Conservation (phyloP, 2,113 vertebrate genomes). For the Coreoperca whiteheadi region DNA sequence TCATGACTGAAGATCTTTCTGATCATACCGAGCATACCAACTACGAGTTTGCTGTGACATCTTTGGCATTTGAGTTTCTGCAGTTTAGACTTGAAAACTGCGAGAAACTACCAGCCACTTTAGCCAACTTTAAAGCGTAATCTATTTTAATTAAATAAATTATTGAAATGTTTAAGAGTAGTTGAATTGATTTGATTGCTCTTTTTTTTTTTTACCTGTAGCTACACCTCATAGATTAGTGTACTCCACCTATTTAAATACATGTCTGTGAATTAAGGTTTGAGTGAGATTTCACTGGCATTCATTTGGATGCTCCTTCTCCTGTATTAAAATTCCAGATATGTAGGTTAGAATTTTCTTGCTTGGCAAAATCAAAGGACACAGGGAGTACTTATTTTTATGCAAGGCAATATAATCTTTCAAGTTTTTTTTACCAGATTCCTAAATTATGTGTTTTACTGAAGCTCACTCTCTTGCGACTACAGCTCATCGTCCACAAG, state of each 20-base stretch:
- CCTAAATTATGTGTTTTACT: background rate
- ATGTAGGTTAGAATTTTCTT: background rate
- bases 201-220: background rate
- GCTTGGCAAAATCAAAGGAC: background rate
- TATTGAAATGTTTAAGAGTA: background rate
- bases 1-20: constrained; percentile 35
- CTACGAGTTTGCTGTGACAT: too few species aligned
- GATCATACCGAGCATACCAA: constrained; percentile 25
- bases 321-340: background rate
- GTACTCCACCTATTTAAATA: background rate
- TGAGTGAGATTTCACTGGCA: background rate
- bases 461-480: background rate
- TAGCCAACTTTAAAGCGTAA: background rate
- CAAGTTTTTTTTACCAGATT: background rate
- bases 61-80: background rate
- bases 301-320: background rate
- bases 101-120: background rate
- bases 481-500: constrained; percentile 65
- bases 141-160: background rate
- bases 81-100: background rate
- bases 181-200: background rate
- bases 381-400: background rate
- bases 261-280: background rate
- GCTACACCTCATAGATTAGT: background rate
- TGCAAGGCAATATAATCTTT: background rate